These are phyloP conservation scores for Sminthurides bifidus DNA, from an alignment of 1,140 invertebrate species.

Conservation along the genomic window DNA sequence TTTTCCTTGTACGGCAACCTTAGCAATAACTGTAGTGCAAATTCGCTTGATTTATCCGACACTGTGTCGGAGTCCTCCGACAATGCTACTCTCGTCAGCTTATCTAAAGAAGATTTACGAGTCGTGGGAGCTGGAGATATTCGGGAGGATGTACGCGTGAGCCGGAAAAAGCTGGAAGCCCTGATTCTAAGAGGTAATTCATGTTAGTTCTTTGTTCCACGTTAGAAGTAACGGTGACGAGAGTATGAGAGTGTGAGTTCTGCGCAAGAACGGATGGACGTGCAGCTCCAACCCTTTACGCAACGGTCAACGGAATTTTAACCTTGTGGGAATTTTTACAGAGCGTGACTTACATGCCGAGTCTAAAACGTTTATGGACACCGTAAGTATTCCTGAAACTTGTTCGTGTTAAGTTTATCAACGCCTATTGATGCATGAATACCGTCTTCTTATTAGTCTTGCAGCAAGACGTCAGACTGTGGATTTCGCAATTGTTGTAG, in stretches of 20 bases:
- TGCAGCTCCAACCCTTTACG: too few relatives aligned
- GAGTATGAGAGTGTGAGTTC: not conserved
- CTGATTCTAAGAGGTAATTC: slow-evolving; percentile 26
- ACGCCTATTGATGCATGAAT: too few relatives aligned
- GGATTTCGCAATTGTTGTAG: too few relatives aligned
- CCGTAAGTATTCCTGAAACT: too few relatives aligned
- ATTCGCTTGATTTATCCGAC: slow-evolving; percentile 17
- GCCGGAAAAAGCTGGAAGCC: slow-evolving; percentile 29
- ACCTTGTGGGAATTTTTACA: too few relatives aligned
- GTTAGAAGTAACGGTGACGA: not conserved
- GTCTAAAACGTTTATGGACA: slow-evolving; percentile 5
- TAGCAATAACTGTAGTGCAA: too few relatives aligned
- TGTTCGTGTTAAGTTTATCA: too few relatives aligned
- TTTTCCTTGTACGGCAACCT: not conserved
- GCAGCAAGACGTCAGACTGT: too few relatives aligned
- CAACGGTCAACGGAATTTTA: too few relatives aligned
- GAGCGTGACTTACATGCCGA: slow-evolving; percentile 1
- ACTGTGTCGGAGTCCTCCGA: slow-evolving; percentile 31
- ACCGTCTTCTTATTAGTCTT: too few relatives aligned
- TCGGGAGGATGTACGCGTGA: slow-evolving; percentile 30
- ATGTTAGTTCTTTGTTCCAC: not conserved
- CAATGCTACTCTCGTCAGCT: slow-evolving; percentile 30
- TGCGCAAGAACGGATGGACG: not conserved
- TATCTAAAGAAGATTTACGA: slow-evolving; percentile 26
- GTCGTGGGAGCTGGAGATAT: slow-evolving; percentile 25